Percentiles rank a stretch among this genome's conserved stretches.
These are phyloP conservation scores for Manduca sexta DNA, from an alignment of 1,140 invertebrate species.

Conservation along the genomic window DNA sequence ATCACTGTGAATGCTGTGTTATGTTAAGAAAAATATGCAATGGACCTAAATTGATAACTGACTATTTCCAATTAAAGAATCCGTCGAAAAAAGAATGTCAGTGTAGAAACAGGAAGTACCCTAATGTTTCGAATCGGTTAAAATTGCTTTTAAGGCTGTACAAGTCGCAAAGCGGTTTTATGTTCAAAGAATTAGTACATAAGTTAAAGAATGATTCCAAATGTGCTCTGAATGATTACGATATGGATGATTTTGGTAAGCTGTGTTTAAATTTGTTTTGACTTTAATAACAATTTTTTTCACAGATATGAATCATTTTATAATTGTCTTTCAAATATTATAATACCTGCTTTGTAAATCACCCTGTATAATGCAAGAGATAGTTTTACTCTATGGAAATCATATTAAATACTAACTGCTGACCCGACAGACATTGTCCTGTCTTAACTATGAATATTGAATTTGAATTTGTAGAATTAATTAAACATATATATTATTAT, in stretches of 20 bases:
- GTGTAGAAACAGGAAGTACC: constrained; percentile 33
- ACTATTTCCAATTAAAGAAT: constrained; percentile 33
- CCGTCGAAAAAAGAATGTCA: constrained; percentile 11
- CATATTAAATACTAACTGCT: no score
- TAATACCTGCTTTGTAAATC: no score
- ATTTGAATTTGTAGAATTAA: no score
- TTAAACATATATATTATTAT: no score
- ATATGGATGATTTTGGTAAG: constrained; percentile 36
- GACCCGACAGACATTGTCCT: no score
- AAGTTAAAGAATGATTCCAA: constrained; percentile 1
- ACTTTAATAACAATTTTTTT: no score
- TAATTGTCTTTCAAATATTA: no score
- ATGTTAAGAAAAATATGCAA: constrained; percentile 36
- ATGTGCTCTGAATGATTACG: not conserved
- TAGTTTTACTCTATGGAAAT: no score
- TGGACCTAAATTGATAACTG: constrained; percentile 40
- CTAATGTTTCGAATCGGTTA: constrained; percentile 39
- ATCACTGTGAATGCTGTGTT: constrained; percentile 46
- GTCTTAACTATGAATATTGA: no score
- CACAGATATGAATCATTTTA: no score
- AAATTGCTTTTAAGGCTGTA: constrained; percentile 36
- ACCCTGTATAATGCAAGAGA: no score
- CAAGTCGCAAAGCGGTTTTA: constrained; percentile 10
- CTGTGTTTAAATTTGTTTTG: no score
- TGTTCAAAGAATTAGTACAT: not conserved